Evolutionary conservation across 2,113 vertebrate species (phyloP).

Genomic region (Speoplatyrhinus poulsoni): DNA sequence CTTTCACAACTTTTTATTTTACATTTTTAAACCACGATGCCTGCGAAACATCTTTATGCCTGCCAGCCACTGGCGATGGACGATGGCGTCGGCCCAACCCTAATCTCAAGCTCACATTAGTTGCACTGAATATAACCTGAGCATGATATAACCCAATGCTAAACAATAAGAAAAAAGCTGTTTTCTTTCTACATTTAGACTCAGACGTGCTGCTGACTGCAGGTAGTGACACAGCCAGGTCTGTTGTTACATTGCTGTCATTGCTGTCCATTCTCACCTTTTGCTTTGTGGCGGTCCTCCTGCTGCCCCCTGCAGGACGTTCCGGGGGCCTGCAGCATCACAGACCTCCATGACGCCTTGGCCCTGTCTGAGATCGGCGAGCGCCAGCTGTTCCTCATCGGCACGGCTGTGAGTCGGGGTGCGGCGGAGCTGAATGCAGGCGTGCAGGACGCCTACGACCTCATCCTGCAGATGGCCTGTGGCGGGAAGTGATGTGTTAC

Average conservation of each 20-base stretch:
- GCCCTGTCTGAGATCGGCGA: conserved; percentile 83
- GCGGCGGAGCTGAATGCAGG: conserved; percentile 76
- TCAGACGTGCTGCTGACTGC: too few relatives aligned
- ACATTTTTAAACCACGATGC: too few relatives aligned
- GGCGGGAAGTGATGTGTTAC: conserved; percentile 38
- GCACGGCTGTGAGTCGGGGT: conserved; percentile 79
- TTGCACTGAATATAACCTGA: too few relatives aligned
- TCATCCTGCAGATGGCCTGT: conserved; percentile 84
- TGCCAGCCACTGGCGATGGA: too few relatives aligned
- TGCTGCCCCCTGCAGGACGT: conserved; percentile 79
- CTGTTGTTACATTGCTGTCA: background rate
- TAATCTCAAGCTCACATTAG: too few relatives aligned
- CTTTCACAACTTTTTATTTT: too few relatives aligned
- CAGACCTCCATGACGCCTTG: conserved; percentile 88
- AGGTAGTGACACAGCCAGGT: too few relatives aligned
- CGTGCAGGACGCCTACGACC: conserved; percentile 84
- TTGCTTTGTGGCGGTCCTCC: background rate
- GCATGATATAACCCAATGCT: too few relatives aligned
- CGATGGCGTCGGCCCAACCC: too few relatives aligned
- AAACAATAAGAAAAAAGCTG: too few relatives aligned
- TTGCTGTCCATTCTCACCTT: background rate
- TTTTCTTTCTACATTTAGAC: too few relatives aligned
- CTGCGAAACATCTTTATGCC: too few relatives aligned
- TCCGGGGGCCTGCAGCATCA: conserved; percentile 82
- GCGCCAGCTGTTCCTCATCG: conserved; percentile 87